Evolutionary conservation across 2,797 vertebrate genomes (phyloP), one percentile per base, ranked within the genome.

Genomic region (Eulemur rubriventer): DNA sequence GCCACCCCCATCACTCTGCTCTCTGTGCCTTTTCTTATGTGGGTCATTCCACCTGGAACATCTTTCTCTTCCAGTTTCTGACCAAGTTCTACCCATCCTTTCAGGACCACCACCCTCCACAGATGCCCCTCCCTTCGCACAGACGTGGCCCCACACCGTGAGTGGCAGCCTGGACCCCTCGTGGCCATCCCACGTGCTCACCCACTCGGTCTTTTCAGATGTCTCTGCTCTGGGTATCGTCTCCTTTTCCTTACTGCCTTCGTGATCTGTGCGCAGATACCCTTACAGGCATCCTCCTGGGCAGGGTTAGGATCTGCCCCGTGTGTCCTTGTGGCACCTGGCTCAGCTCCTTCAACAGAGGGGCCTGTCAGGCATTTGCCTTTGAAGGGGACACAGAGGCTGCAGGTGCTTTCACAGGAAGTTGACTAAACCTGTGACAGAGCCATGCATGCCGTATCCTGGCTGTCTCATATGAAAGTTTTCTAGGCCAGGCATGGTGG

Each of bases 131-230:
- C 14, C 26, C 18, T 48, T 79, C 0, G 0, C 22, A 33, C 6
- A 18, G 75, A 28, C 5, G 1, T 30, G 12, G 35, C 10, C 12
- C 17, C 43, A 20, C 35, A 20, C 0, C 0, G 1, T 0, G 16
- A 20, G 2, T 0, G 0, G 35, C 52, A 52, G 48, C 41, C 28
- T 10, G 30, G n/a, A 4, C 7, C 24, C 48, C 35, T 38, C 4
- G 0, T 0, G 0, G 33, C 35, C 17, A 12, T 6, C 69, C 26
- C 1, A 0, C 4, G 26, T 3, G 10, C 43, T 10, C 7, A 8
- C 30, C 8, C 30, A 1, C 63, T 73, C 33, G 6, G 38, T n/a
- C 67, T 38, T 26, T 69, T 41, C 7, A 2, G 26, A 22, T 35
- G 4, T n/a, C 26, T 4, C 38, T 12, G 26, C 63, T n/a, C 35